Evolutionary conservation across 2,797 vertebrate species (phyloP), one percentile per base, ranked within the genome.

Genomic region (Onychomys arenicola): DNA sequence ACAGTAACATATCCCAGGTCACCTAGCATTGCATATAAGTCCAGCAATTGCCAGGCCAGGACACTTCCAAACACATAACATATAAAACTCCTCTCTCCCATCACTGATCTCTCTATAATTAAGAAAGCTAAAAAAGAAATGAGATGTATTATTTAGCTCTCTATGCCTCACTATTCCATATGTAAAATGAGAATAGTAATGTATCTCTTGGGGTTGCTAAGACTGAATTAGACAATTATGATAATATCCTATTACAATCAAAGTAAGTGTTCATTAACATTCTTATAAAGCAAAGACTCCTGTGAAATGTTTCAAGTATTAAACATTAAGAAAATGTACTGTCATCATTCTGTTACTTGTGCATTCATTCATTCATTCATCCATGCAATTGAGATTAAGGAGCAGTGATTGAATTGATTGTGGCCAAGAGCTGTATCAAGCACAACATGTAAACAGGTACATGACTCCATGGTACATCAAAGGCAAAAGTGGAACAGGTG

Each of bases 171-270:
- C 34, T 86, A 78, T 93, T 80, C 52, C 59, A 34, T 59, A 67
- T 77, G 13, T 82, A 88, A 93, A 83, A 57, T 57, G 10, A 92
- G 13, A 80, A 52, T 34, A 69, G 75, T 8, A 91, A 55, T n/a
- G 8, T 25, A 34, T 55, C 5, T 3, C 69, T 77, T 0, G 11
- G 43, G 10, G 27, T 29, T 82, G 23, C 52, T 85, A 32, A 43
- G 86, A 57, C 67, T 69, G 83, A 93, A 43, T 75, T 73, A 93
- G 82, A 82, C 65, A 81, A 63, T 25, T 85, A 27, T 75, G 63
- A 29, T 52, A 73, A 91, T 43, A 49, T 23, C 40, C 40, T 86
- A 67, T 77, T 16, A 57, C 73, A 76, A 19, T 43, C 43, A 85
- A 75, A 21, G 25, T 63, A 93, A 52, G 27, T 43, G 19, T 27